Evolutionary conservation across 1,140 invertebrate species (phyloP), one percentile per base, ranked within the genome.

Genomic region (Pogonomyrmex barbatus): DNA sequence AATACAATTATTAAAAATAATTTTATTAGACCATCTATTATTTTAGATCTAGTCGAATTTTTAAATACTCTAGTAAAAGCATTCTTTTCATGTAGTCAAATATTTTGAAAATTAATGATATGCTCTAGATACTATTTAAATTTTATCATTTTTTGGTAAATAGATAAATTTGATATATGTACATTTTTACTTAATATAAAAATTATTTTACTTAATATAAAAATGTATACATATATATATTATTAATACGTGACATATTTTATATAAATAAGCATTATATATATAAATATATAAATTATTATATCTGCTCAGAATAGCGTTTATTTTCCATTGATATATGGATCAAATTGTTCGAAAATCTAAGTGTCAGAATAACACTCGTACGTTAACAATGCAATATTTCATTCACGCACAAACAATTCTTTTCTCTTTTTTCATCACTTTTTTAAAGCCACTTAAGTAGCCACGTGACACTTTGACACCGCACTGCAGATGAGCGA

Each of bases 391-490:
- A 50, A 63, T 58, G 45, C 2, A 9, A 0, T 47, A 58, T 82
- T 71, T 24, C 4, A 58, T 47, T 42, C 39, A 52, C 24, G 24
- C 24, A 24, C 24, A 75, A 78, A 56, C 58, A 14, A 39, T 73
- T 73, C 73, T 71, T 14, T 47, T 50, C 17, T 30, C 50, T 71
- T 58, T 47, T 58, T 73, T 60, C 9, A 58, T 73, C 9, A 36
- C n/a, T 50, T 62, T 83, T 36, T 63, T 62, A 71, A 58, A 60
- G 33, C 42, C 82, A 81, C 89, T 90, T 47, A 52, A 75, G 39
- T 63, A 54, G 87, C 45, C 92, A 93, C 92, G 90, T 85, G 92
- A 85, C 88, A 14, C 12, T 89, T 81, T 78, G 14, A 8, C 54
- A 17, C 45, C 33, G 12, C 54, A 17, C 45, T 24, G 12, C n/a